Evolutionary conservation across 1,140 invertebrate genomes (phyloP).

Genomic region (Mizuhopecten yessoensis): DNA sequence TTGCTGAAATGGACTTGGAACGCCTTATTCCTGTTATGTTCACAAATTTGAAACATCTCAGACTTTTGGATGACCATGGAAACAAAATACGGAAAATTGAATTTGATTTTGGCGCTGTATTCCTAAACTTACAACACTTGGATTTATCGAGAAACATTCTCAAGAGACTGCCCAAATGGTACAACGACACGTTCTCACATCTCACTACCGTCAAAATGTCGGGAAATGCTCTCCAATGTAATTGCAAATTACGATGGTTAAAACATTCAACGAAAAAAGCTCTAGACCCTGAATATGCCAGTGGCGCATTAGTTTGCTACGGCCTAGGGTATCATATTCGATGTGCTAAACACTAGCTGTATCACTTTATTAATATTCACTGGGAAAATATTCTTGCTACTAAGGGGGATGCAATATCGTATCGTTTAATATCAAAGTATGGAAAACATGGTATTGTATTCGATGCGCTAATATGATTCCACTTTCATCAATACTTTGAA

Average conservation of each 20-base stretch:
- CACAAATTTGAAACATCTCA: background rate
- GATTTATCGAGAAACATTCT: background rate
- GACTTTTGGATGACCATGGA: background rate
- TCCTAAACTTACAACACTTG: background rate
- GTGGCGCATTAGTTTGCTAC: background rate
- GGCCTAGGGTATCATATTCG: too few relatives aligned
- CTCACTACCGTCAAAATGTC: background rate
- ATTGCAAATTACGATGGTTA: slow-evolving; percentile 14
- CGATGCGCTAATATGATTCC: too few relatives aligned
- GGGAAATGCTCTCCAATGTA: background rate
- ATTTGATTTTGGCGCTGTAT: background rate
- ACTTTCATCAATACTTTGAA: too few relatives aligned
- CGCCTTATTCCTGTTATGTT: background rate
- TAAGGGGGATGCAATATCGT: too few relatives aligned
- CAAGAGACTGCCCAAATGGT: background rate
- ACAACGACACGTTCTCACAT: background rate
- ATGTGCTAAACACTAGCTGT: too few relatives aligned
- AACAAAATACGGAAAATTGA: slow-evolving; percentile 5
- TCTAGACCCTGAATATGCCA: background rate
- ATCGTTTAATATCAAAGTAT: too few relatives aligned
- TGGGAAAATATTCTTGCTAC: too few relatives aligned
- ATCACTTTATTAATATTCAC: too few relatives aligned
- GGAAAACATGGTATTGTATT: too few relatives aligned
- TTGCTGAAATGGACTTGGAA: background rate
- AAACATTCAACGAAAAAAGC: background rate